These are phyloP conservation scores for Chrysomela aeneicollis DNA, from an alignment of 2,888 invertebrate genomes.

Conservation along the genomic window DNA sequence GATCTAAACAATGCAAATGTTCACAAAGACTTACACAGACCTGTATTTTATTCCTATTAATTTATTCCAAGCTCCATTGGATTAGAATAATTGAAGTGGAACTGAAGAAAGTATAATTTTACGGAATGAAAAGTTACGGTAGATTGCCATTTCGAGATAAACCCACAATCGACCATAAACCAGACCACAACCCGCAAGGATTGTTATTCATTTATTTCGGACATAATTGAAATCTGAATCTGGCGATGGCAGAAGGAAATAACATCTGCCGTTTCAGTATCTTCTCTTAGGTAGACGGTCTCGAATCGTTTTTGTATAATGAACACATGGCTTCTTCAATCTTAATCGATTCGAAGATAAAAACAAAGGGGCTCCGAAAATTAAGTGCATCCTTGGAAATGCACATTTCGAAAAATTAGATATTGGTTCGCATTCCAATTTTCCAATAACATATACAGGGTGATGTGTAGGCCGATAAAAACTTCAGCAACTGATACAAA, in stretches of 20 bases:
- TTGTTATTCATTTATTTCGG: slow-evolving; percentile 16
- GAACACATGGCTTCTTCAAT: background rate
- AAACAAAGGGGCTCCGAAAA: background rate
- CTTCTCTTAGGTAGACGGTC: background rate
- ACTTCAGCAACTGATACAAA: too few relatives aligned
- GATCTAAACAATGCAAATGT: background rate
- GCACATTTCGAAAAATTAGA: background rate
- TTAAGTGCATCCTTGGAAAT: background rate
- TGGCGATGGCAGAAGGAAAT: slow-evolving; percentile 6
- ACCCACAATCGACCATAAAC: slow-evolving; percentile 7
- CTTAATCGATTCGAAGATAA: background rate
- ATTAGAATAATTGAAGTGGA: slow-evolving; percentile 2
- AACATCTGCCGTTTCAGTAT: slow-evolving; percentile 15
- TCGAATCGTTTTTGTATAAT: background rate
- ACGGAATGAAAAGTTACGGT: slow-evolving; percentile 11
- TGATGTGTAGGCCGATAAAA: too few relatives aligned
- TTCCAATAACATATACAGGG: too few relatives aligned
- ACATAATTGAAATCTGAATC: slow-evolving; percentile 5
- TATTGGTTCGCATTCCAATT: too few relatives aligned
- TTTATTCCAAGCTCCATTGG: slow-evolving; percentile 14
- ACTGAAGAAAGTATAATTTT: slow-evolving; percentile 15
- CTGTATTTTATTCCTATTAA: slow-evolving; percentile 1
- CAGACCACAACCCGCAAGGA: slow-evolving; percentile 13
- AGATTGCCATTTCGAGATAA: slow-evolving; percentile 15
- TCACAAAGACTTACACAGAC: background rate